Percentiles rank a stretch among this genome's conserved stretches.
Conservation (phyloP, 2,888 invertebrate genomes). For the Psylliodes chrysocephalus region DNA sequence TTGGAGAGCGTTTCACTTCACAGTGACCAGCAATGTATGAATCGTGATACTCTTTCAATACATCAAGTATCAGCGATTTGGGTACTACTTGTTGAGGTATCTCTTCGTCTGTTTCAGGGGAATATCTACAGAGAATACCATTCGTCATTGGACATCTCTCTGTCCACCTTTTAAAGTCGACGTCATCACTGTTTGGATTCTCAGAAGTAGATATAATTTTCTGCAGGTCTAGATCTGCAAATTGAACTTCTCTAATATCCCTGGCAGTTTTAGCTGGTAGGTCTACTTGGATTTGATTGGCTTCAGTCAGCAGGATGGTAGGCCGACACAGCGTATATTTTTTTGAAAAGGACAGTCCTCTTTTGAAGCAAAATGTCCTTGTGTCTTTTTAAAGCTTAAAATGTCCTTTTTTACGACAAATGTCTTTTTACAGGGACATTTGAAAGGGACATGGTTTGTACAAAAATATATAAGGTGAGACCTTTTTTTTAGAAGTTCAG, state of each 20-base stretch:
- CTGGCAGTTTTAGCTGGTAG: not conserved
- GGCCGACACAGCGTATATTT: conserved; percentile 36
- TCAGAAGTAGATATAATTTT: conserved; percentile 45
- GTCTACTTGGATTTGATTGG: not conserved
- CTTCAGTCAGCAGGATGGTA: not conserved
- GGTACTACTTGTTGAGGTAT: conserved; percentile 51
- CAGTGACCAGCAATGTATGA: too few species aligned
- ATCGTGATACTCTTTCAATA: conserved; percentile 33
- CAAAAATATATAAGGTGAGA: too few species aligned
- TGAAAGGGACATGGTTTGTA: too few species aligned
- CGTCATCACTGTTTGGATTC: conserved; percentile 21
- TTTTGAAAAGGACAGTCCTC: too few species aligned
- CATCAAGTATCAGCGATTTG: conserved; percentile 36
- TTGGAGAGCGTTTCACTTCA: too few species aligned
- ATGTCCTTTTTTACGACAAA: too few species aligned
- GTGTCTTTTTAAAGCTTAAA: too few species aligned
- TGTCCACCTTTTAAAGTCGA: conserved; percentile 25
- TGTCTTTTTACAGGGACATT: not conserved
- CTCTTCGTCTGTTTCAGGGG: too few species aligned
- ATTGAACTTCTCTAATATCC: conserved; percentile 32
- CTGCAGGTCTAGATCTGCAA: conserved; percentile 42
- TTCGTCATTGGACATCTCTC: conserved; percentile 43
- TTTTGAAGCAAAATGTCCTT: too few species aligned
- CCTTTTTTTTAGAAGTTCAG: too few species aligned
- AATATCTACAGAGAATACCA: conserved; percentile 44